A percentile compares a stretch with the other conserved stretches of the same genome.
Evolutionary conservation across 1,140 invertebrate genomes (phyloP).

Genomic region (Pachyrhynchus sulphureomaculatus): DNA sequence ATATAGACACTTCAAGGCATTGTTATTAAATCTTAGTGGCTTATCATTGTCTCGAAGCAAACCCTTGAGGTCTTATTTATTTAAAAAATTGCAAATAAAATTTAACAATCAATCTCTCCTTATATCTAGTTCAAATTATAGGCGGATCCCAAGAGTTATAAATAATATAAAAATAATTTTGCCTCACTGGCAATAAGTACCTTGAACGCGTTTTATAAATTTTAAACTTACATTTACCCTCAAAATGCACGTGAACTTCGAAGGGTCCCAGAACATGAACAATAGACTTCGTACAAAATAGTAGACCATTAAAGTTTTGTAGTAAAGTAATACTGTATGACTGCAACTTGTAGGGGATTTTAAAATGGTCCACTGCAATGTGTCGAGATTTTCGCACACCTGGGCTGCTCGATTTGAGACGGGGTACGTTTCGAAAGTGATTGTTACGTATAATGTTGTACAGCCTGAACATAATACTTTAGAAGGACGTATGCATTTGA

Average conservation of each 20-base stretch:
- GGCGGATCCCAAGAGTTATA: too few species aligned
- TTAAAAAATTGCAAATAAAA: too few species aligned
- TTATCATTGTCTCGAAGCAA: too few species aligned
- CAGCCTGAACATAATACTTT: conserved; percentile 18
- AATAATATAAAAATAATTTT: too few species aligned
- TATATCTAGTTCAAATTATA: too few species aligned
- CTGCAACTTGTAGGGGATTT: neutral
- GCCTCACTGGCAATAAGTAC: neutral
- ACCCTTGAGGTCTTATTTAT: too few species aligned
- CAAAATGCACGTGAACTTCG: conserved; percentile 26
- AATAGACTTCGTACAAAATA: conserved; percentile 19
- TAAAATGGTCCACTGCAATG: conserved; percentile 17
- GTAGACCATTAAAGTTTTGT: conserved; percentile 7
- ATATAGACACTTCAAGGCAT: too few species aligned
- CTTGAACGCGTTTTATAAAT: conserved; percentile 20
- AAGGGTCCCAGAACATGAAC: conserved; percentile 29
- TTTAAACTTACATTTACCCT: conserved; percentile 28
- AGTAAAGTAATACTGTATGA: neutral
- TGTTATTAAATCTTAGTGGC: too few species aligned
- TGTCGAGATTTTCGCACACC: conserved; percentile 36
- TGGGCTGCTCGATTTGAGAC: conserved; percentile 25
- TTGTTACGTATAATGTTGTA: conserved; percentile 32
- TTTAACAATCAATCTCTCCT: too few species aligned
- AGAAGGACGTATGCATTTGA: conserved; percentile 13
- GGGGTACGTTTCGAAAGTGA: conserved; percentile 30